Percentiles rank a stretch among this genome's conserved stretches.
phyloP scores from a whole-genome alignment of 2,113 vertebrate species.

The Thamnophis sirtalis region DNA sequence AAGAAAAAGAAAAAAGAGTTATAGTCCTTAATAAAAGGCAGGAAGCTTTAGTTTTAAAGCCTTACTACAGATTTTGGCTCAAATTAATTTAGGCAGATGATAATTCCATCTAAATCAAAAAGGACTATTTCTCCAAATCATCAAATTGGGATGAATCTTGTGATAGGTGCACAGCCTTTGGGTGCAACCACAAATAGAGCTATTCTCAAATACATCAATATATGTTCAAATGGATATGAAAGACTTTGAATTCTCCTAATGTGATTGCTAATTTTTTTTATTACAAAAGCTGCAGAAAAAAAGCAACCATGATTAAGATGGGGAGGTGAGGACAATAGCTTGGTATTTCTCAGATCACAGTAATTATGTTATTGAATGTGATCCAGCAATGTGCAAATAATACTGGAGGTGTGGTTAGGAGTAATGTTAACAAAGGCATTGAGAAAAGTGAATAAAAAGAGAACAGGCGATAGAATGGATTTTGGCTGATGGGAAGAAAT shows the following conservation, averaged over 20 bases:
- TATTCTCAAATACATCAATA: conserved; percentile 12
- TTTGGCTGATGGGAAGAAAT: conserved; percentile 48
- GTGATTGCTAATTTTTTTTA: conserved; percentile 33
- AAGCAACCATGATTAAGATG: conserved; percentile 22
- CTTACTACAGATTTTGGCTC: not conserved
- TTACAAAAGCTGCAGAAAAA: conserved; percentile 30
- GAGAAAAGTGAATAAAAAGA: conserved; percentile 51
- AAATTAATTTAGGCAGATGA: not conserved
- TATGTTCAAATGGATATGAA: conserved; percentile 18
- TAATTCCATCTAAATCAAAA: not conserved
- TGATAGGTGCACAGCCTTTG: not conserved
- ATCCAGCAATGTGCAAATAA: conserved; percentile 54
- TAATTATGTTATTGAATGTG: conserved; percentile 47
- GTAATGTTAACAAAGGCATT: conserved; percentile 57
- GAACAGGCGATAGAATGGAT: conserved; percentile 34
- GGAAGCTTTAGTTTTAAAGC: not conserved
- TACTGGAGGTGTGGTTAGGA: conserved; percentile 6
- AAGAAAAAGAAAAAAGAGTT: not conserved
- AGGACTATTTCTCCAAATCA: not conserved
- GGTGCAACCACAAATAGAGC: not conserved
- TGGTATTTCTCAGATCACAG: conserved; percentile 47
- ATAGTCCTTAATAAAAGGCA: not conserved
- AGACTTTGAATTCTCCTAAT: conserved; percentile 12
- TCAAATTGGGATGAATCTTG: not conserved
- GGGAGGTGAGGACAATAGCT: conserved; percentile 28